Base-by-base conservation (phyloP, 2,113 vertebrate genomes). In the Suricata suricatta region DNA sequence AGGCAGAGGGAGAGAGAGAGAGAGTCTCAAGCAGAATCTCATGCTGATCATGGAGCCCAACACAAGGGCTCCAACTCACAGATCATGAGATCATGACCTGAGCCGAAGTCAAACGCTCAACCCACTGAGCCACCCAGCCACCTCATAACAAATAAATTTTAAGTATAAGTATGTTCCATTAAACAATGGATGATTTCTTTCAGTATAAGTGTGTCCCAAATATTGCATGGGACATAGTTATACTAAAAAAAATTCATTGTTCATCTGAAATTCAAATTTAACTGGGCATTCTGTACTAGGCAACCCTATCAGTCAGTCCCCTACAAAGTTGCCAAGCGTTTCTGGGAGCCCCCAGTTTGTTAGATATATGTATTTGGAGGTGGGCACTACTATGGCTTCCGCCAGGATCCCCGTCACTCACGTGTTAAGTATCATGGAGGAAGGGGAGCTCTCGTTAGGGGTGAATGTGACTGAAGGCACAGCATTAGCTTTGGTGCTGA, bases 181-280 rank as follows among this genome's bases (percentile, higher is more conserved):
- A 79, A 95, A 74, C 17, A 88, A 92, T n/a, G 54, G 92, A 69
- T 57, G 81, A 5, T 76, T 54, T 54, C n/a, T 79, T 96, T 87
- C 85, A 81, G 31, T 71, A 33, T 88, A 69, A 89, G 4, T 69
- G 82, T 71, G 41, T 90, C 15, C 35, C 25, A 89, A 69, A 64
- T 95, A 80, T 68, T 94, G 44, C 77, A 87, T 76, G 50, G 44
- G 15, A 41, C 27, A 33, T 68, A 86, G 19, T 86, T 85, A 95
- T 33, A 63, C 44, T 85, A 38, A 85, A 97, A 94, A 82, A 81
- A 35, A 63, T 93, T 33, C 14, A 27, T 77, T 72, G 8, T 84
- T 96, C 66, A 85, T 66, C 38, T 95, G 47, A 93, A 96, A 68
- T 95, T 93, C 38, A 94, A 33, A 83, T 97, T 68, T 87, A 95